A percentile compares a stretch with the other conserved stretches of the same genome.
phyloP scores from a whole-genome alignment of 2,797 vertebrate species.

The Pterois miles region DNA sequence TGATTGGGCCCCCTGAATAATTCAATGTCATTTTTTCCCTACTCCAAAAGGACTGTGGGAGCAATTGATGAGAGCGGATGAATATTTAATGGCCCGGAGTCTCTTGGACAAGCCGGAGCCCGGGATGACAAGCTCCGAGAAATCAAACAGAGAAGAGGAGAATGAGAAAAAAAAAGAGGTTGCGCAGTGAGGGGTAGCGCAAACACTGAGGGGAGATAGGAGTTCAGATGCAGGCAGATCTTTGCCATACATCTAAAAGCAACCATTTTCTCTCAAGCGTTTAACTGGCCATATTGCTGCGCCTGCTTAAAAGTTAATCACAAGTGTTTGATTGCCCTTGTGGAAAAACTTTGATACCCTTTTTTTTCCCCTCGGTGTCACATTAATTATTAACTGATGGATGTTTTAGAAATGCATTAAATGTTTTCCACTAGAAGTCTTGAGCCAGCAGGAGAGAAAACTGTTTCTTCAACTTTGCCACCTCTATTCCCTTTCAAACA shows the following conservation, averaged over 20 bases:
- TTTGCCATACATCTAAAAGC: slow-evolving; percentile 13
- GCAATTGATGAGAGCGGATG: slow-evolving; percentile 79
- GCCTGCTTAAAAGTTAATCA: slow-evolving; percentile 52
- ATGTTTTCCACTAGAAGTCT: slow-evolving; percentile 27
- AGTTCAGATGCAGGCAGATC: slow-evolving; percentile 46
- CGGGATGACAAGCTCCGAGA: slow-evolving; percentile 67
- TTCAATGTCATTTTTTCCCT: slow-evolving; percentile 74
- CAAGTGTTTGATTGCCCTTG: slow-evolving; percentile 45
- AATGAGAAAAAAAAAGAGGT: slow-evolving; percentile 51
- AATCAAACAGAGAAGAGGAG: slow-evolving; percentile 69
- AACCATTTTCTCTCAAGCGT: slow-evolving; percentile 17
- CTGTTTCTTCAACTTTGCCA: slow-evolving; percentile 10
- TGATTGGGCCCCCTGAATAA: slow-evolving; percentile 80
- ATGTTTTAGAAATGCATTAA: slow-evolving; percentile 28
- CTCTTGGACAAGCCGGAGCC: slow-evolving; percentile 74
- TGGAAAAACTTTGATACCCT: slow-evolving; percentile 24
- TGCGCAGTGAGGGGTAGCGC: slow-evolving; percentile 51
- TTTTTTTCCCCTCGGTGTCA: not conserved
- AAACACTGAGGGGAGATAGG: slow-evolving; percentile 42
- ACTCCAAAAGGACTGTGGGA: slow-evolving; percentile 68
- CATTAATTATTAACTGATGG: slow-evolving; percentile 45
- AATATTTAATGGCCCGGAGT: slow-evolving; percentile 81
- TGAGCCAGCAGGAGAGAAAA: not conserved
- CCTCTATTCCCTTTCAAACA: slow-evolving; percentile 31
- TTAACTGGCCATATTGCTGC: slow-evolving; percentile 2